These are phyloP conservation scores for Spheniscus mendiculus DNA, from an alignment of 2,113 vertebrate species.

Conservation along the genomic window DNA sequence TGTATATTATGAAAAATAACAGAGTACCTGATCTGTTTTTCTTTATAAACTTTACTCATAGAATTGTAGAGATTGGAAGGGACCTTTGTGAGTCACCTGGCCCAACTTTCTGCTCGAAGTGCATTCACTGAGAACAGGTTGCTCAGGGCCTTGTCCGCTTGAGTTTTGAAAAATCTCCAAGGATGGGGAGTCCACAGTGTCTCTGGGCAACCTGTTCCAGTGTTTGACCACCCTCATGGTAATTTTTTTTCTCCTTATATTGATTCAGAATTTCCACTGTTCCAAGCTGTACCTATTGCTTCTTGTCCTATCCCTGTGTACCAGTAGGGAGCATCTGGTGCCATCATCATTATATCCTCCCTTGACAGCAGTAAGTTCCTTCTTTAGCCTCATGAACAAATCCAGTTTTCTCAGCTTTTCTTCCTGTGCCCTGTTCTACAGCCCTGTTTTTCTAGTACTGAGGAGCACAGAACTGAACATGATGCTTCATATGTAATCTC, in stretches of 20 bases:
- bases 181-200: neutral
- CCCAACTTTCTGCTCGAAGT: neutral
- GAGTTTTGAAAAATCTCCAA: neutral
- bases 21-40: neutral
- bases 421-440: neutral
- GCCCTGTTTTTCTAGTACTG: neutral
- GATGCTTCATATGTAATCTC: neutral
- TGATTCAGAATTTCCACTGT: neutral
- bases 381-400: neutral
- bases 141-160: accelerated
- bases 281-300: neutral
- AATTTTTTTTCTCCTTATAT: neutral
- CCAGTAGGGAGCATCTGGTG: neutral
- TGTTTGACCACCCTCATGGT: neutral
- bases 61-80: neutral
- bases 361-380: neutral
- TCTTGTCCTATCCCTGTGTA: neutral
- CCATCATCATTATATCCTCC: neutral
- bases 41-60: neutral
- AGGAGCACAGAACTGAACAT: neutral
- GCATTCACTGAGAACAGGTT: neutral
- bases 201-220: neutral
- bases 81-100: neutral
- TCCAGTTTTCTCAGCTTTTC: neutral
- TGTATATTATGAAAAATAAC: neutral